Evolutionary conservation across 1,140 invertebrate species (phyloP).

Genomic region (Goniozus legneri): DNA sequence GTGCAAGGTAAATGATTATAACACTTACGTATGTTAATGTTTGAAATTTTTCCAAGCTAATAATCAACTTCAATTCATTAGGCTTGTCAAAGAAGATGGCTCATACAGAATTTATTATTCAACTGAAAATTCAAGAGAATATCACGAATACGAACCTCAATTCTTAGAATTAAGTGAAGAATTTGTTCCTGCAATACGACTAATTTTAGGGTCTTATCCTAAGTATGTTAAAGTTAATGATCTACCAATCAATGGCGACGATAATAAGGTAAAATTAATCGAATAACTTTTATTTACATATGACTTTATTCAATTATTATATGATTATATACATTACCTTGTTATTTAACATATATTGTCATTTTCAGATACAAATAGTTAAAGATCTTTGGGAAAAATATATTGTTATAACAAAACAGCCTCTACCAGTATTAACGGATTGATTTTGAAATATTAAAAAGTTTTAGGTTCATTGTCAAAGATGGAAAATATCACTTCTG

Average conservation of each 20-base stretch:
- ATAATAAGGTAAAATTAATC: slow-evolving; percentile 58
- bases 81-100: slow-evolving; percentile 65
- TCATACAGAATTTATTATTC: slow-evolving; percentile 71
- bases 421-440: slow-evolving; percentile 37
- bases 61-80: slow-evolving; percentile 31
- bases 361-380: slow-evolving; percentile 57
- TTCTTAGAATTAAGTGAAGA: slow-evolving; percentile 71
- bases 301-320: slow-evolving; percentile 10
- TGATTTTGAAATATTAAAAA: no score
- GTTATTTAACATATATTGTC: slow-evolving; percentile 18
- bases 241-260: slow-evolving; percentile 63
- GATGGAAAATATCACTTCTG: no score
- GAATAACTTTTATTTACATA: slow-evolving; percentile 3
- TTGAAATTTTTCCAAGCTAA: neutral
- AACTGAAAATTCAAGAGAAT: slow-evolving; percentile 78
- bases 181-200: slow-evolving; percentile 66
- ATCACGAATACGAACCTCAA: slow-evolving; percentile 76
- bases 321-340: slow-evolving; percentile 10
- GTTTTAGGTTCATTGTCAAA: no score
- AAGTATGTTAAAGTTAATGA: slow-evolving; percentile 68
- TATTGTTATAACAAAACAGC: slow-evolving; percentile 61
- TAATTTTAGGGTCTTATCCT: slow-evolving; percentile 73
- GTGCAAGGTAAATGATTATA: slow-evolving; percentile 57
- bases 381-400: slow-evolving; percentile 71
- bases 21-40: slow-evolving; percentile 1